A percentile compares a stretch with the other conserved stretches of the same genome.
Evolutionary conservation across 2,888 invertebrate species (phyloP).

Genomic region (Agrypnus murinus): DNA sequence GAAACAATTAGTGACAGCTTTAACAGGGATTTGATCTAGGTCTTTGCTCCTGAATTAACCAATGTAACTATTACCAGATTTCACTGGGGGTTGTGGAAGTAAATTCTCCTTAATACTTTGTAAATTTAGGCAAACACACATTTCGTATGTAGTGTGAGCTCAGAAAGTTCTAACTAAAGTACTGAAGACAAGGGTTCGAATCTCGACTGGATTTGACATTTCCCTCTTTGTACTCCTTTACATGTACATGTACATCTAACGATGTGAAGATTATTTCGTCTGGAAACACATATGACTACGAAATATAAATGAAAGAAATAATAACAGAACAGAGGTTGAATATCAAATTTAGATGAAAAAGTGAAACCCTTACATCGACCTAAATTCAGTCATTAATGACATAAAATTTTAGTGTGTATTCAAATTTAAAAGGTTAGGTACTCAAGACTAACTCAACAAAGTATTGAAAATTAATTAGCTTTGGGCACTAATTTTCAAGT

Average conservation of each 20-base stretch:
- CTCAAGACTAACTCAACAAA: slow-evolving; percentile 12
- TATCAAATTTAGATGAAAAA: background rate
- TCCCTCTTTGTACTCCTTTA: no score
- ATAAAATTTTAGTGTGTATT: background rate
- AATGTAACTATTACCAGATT: background rate
- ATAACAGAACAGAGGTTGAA: background rate
- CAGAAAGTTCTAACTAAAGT: background rate
- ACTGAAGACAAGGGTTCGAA: background rate
- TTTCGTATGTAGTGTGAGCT: background rate
- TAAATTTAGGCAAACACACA: slow-evolving; percentile 2
- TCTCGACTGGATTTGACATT: background rate
- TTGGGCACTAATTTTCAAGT: slow-evolving; percentile 18
- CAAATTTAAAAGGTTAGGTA: slow-evolving; percentile 6
- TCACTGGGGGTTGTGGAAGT: slow-evolving; percentile 1
- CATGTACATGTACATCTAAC: no score
- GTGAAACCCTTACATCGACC: background rate
- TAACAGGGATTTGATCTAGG: slow-evolving; percentile 15
- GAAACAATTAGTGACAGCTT: slow-evolving; percentile 24
- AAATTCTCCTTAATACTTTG: slow-evolving; percentile 2
- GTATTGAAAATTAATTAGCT: slow-evolving; percentile 37
- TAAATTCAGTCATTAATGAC: slow-evolving; percentile 2
- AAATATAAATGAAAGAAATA: no score
- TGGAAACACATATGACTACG: no score
- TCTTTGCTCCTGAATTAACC: slow-evolving; percentile 12
- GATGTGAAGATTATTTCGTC: no score